Conservation (phyloP, 2,888 invertebrate species). For the Himalopsyche kuldschensis region DNA sequence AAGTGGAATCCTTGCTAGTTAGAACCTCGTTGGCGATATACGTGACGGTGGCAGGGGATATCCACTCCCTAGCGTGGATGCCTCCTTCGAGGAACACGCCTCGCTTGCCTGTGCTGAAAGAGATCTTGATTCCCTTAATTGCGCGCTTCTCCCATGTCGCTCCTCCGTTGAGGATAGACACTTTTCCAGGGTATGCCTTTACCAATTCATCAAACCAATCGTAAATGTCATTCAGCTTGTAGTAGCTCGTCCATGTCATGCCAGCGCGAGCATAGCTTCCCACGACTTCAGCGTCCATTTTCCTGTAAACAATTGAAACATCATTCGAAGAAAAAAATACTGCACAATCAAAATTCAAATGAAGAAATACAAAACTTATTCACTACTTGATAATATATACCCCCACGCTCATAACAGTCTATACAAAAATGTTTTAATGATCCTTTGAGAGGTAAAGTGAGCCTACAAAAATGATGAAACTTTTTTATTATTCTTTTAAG, state of each 20-base stretch:
- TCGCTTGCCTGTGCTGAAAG: conserved; percentile 52
- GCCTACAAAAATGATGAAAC: too few species aligned
- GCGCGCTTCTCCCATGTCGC: conserved; percentile 61
- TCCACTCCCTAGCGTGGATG: conserved; percentile 73
- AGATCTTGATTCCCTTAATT: conserved; percentile 61
- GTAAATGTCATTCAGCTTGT: conserved; percentile 61
- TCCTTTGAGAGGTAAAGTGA: too few species aligned
- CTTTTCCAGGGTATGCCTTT: conserved; percentile 53
- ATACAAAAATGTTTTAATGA: too few species aligned
- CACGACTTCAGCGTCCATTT: conserved; percentile 45
- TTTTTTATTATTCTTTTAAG: too few species aligned
- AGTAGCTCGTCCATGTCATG: conserved; percentile 64
- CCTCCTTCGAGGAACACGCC: conserved; percentile 68
- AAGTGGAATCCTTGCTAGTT: conserved; percentile 59
- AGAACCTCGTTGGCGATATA: conserved; percentile 72
- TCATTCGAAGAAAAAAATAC: too few species aligned
- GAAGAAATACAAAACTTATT: conserved; percentile 22
- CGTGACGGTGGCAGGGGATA: conserved; percentile 69
- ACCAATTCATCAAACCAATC: conserved; percentile 61
- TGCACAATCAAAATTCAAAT: conserved; percentile 44
- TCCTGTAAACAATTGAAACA: conserved; percentile 44
- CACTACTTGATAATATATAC: too few species aligned
- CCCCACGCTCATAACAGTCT: too few species aligned
- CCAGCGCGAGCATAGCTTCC: conserved; percentile 22
- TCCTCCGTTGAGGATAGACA: conserved; percentile 59